Base-by-base conservation (phyloP, 2,888 invertebrate species). In the Ellobium chinense region DNA sequence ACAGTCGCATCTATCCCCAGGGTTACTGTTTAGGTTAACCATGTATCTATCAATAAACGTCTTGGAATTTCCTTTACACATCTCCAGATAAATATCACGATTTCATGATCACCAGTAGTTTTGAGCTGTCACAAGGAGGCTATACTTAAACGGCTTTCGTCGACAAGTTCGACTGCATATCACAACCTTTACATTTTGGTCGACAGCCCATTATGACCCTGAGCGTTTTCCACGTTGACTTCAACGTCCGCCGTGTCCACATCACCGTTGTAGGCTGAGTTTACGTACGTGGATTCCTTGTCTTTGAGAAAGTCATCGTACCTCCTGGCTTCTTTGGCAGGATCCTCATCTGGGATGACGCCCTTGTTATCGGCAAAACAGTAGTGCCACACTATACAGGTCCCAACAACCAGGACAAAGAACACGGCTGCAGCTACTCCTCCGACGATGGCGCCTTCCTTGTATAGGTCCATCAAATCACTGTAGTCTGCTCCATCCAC, bases 391-490 rank as follows among this genome's bases (percentile, higher is more conserved):
- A 90, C 27, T 2, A 88, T 12, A 80, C 89, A 89, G 9, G 80
- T 76, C 9, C 85, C 84, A 1, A 83, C 85, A 1, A 89, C 34
- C 0, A 87, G 46, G 0, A 82, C 85, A 69, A 89, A 83, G 78
- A 89, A 76, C 34, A 79, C 75, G 14, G 83, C 90, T 1, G 89
- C 89, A 0, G 89, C 89, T 2, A 89, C 87, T 5, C 88, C 89
- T 9, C 90, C 90, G 54, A 88, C 75, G 27, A 89, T 85, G n/a
- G 89, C 89, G 46, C 87, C 88, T 4, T 85, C 68, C 18, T 82
- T 79, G 81, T 89, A 90, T n/a, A 84, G 77, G 2, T 83, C 82
- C 21, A 87, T 62, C 27, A 89, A 80, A 24, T 87, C 85, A 12
- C 87, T 84, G 80, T 84, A 90, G 78, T 86, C 86, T 0, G 90